Evolutionary conservation across 2,797 vertebrate species (phyloP).

Genomic region (Sarcoramphus papa): DNA sequence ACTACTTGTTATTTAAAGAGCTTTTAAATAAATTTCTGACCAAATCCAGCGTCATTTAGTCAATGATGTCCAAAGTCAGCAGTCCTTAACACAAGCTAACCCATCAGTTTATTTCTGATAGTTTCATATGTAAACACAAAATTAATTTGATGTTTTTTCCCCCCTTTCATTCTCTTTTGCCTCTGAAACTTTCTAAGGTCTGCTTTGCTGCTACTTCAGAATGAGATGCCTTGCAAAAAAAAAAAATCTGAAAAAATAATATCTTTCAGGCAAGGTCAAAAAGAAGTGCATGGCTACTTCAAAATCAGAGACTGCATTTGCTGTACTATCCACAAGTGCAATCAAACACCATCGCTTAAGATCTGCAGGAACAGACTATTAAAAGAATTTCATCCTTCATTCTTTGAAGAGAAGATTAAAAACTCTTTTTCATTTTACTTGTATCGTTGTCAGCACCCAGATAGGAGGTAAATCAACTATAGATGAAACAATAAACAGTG

Average conservation of each 20-base stretch:
- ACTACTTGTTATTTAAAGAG: background rate
- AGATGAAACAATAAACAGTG: background rate
- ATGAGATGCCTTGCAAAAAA: background rate
- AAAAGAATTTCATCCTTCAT: background rate
- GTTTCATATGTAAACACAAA: background rate
- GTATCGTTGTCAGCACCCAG: background rate
- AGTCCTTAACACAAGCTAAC: background rate
- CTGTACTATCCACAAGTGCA: background rate
- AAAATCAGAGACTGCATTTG: background rate
- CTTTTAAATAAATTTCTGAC: background rate
- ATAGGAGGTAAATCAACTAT: background rate
- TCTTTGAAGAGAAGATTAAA: background rate
- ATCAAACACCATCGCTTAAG: background rate
- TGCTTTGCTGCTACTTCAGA: background rate
- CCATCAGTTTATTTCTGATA: background rate
- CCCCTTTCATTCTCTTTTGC: background rate
- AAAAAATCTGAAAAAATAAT: background rate
- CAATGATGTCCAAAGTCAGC: background rate
- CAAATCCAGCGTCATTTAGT: background rate
- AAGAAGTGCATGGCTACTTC: background rate
- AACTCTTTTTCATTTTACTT: background rate
- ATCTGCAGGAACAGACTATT: background rate
- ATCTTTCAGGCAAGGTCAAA: background rate
- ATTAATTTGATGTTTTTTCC: background rate
- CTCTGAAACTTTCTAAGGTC: background rate